Conservation (phyloP, 1,140 invertebrate genomes). For the Leptonema lineaticorne region DNA sequence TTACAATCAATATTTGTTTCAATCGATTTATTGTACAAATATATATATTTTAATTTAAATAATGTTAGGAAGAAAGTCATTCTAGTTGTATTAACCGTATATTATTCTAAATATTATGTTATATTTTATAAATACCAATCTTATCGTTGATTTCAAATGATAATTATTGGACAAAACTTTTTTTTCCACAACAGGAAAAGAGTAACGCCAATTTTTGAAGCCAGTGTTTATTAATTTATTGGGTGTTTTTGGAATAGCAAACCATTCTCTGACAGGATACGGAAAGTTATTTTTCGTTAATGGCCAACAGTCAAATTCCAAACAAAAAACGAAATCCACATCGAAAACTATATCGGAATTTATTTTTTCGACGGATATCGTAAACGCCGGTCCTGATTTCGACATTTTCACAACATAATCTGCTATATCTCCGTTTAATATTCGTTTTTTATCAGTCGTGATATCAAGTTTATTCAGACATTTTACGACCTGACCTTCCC, state of each 20-base stretch:
- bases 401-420: neutral
- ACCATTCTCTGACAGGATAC: neutral
- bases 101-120: too few species aligned
- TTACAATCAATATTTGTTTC: too few species aligned
- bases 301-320: neutral
- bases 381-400: conserved; percentile 17
- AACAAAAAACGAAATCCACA: neutral
- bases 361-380: neutral
- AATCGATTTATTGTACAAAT: too few species aligned
- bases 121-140: neutral
- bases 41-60: too few species aligned
- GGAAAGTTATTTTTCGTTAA: neutral
- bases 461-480: neutral
- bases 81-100: too few species aligned
- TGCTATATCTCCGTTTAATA: neutral
- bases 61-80: too few species aligned
- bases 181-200: conserved; percentile 3
- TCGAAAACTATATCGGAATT: neutral
- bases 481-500: neutral
- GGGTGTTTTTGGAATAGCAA: conserved; percentile 11
- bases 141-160: neutral
- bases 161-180: neutral
- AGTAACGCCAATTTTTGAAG: conserved; percentile 7
- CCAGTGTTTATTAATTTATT: neutral
- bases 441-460: too few species aligned